A percentile compares a stretch with the other conserved stretches of the same genome.
phyloP scores from a whole-genome alignment of 2,888 invertebrate genomes.

The Dynastes tityus region DNA sequence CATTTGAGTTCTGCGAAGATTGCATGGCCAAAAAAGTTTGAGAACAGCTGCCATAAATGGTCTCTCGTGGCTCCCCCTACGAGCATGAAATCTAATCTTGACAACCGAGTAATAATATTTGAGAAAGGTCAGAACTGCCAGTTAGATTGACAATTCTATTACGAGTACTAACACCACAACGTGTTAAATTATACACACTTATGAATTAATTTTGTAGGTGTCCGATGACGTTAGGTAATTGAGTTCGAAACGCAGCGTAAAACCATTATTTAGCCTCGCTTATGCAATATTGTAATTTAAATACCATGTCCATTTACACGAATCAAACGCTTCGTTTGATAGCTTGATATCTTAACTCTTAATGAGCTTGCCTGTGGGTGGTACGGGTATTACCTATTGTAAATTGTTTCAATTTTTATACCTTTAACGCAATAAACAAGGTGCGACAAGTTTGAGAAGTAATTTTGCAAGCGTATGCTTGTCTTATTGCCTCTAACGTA shows the following conservation, averaged over 20 bases:
- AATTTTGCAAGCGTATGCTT: too few species aligned
- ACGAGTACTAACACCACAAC: not conserved
- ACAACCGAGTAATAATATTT: not conserved
- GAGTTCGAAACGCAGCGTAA: not conserved
- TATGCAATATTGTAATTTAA: slow-evolving; percentile 13
- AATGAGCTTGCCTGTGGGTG: not conserved
- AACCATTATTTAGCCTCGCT: not conserved
- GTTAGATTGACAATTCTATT: slow-evolving; percentile 9
- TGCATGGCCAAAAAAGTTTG: too few species aligned
- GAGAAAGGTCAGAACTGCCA: slow-evolving; percentile 12
- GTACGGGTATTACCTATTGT: not conserved
- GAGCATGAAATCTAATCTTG: not conserved
- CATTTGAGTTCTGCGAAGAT: too few species aligned
- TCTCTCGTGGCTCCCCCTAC: not conserved
- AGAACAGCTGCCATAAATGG: not conserved
- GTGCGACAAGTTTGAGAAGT: not conserved
- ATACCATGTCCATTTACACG: not conserved
- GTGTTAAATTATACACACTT: slow-evolving; percentile 4
- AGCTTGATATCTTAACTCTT: not conserved
- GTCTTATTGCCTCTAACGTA: not conserved
- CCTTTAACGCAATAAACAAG: not conserved
- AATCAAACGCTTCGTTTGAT: not conserved
- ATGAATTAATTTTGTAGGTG: slow-evolving; percentile 19
- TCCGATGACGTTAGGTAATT: not conserved
- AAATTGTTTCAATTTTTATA: not conserved